Base-by-base conservation (phyloP, 2,113 vertebrate genomes). In the Theropithecus gelada region DNA sequence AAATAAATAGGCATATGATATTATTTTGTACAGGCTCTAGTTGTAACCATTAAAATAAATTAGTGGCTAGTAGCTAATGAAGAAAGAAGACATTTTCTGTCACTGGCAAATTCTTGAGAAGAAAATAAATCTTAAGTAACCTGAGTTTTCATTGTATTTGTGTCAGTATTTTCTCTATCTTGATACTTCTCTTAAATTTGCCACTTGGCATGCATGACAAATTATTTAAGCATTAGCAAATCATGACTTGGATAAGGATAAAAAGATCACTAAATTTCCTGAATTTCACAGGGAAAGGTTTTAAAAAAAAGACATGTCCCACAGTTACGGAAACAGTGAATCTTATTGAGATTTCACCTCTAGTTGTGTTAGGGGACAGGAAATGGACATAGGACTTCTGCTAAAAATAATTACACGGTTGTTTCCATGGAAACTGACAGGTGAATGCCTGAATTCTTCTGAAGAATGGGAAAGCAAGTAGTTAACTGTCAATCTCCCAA, bases 171-270 rank as follows among this genome's bases (percentile, higher is more conserved):
- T 55, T 50, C 82, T 35, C 64, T 3, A 20, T 10, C 40, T 25
- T 13, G 35, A 7, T 6, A 6, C 38, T 7, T 66, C 22, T 73
- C 23, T 35, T 22, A 9, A 48, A 6, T 70, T 14, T 18, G 9
- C 23, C 12, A 0, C 1, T 6, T 7, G 20, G 8, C 32, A 1
- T 2, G 4, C 13, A 2, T 1, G 38, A 20, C 48, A 35, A 30
- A 8, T 13, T 20, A 9, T 16, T 30, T 1, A 23, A 48, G 30
- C 18, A 0, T 25, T 9, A 66, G 12, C 11, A 57, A 50, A 57
- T 22, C 2, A 7, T 14, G 52, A 30, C 12, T 30, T 10, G 68
- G 18, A 8, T 25, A 11, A 78, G 57, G 30, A 3, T 9, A 17
- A 9, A 68, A 50, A 88, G 18, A 61, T 5, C 14, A 20, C 35